phyloP scores from a whole-genome alignment of 53 echinoderm and acorn worm species.

The Echinarachnius parma region DNA sequence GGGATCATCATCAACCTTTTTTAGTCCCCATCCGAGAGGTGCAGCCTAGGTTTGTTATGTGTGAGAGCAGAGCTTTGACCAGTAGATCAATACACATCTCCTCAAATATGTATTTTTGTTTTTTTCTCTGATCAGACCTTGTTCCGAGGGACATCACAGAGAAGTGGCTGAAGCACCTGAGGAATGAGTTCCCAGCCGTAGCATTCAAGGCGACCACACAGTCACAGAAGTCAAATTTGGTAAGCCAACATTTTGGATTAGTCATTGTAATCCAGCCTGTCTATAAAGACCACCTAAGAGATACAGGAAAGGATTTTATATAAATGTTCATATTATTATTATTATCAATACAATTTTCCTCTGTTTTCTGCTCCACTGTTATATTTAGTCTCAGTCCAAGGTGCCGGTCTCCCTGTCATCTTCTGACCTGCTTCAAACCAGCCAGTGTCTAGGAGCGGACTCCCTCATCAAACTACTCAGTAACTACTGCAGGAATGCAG shows the following conservation, averaged over 20 bases:
- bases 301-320: background rate
- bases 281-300: too few species aligned
- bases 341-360: background rate
- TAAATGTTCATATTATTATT: background rate
- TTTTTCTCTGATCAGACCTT: constrained; percentile 61
- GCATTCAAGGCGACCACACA: constrained; percentile 99
- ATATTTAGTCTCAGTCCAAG: constrained; percentile 78
- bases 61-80: too few species aligned
- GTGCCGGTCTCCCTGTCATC: constrained; percentile 64
- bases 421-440: constrained; percentile 84
- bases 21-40: too few species aligned
- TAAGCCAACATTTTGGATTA: too few species aligned
- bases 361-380: background rate
- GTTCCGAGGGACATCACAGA: constrained; percentile 80
- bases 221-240: constrained; percentile 85
- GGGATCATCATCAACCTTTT: too few species aligned
- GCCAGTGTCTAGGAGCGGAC: constrained; percentile 89
- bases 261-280: too few species aligned
- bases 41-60: too few species aligned
- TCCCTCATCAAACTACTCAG: constrained; percentile 85
- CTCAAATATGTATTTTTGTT: background rate
- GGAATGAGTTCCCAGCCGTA: constrained; percentile 94
- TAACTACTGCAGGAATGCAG: constrained; percentile 95
- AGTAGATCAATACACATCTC: too few species aligned
- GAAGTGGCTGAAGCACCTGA: constrained; percentile 91